These are phyloP conservation scores for Drosophila grimshawi DNA, from an alignment of 1,140 invertebrate genomes.

Conservation along the genomic window DNA sequence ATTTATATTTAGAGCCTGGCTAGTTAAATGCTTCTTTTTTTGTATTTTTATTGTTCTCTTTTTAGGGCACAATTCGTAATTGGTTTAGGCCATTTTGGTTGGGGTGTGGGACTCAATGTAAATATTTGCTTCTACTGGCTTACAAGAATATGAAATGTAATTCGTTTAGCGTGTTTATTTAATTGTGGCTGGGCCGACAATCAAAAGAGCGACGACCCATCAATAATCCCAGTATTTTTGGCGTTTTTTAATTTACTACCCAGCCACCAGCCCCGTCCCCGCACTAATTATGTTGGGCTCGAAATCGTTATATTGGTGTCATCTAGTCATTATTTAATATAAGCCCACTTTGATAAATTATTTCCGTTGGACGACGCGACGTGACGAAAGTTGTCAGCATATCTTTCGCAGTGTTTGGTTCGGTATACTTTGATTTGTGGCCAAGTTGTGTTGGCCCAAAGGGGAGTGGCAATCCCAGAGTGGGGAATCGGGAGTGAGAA, in stretches of 20 bases:
- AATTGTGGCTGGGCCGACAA: slow-evolving; percentile 6
- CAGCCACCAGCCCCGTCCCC: not conserved
- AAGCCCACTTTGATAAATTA: slow-evolving; percentile 76
- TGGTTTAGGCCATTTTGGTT: slow-evolving; percentile 61
- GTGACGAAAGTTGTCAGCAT: slow-evolving; percentile 69
- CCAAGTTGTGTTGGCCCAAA: slow-evolving; percentile 21
- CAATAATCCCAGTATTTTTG: slow-evolving; percentile 30
- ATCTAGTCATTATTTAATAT: slow-evolving; percentile 77
- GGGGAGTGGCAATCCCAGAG: not conserved
- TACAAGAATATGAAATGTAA: slow-evolving; percentile 30
- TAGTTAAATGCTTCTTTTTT: slow-evolving; percentile 19
- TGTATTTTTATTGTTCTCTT: not conserved
- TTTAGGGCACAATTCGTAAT: slow-evolving; percentile 45
- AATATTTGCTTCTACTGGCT: slow-evolving; percentile 17
- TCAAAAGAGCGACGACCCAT: slow-evolving; percentile 26
- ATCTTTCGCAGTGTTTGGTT: slow-evolving; percentile 2
- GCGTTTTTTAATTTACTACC: slow-evolving; percentile 20
- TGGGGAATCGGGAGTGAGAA: not conserved
- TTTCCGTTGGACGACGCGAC: slow-evolving; percentile 74
- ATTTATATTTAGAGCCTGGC: slow-evolving; percentile 45
- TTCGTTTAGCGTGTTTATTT: slow-evolving; percentile 25
- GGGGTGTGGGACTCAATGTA: not conserved
- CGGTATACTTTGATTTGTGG: slow-evolving; percentile 64
- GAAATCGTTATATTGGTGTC: slow-evolving; percentile 55
- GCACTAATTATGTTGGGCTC: slow-evolving; percentile 57